phyloP scores from a whole-genome alignment of 1,140 invertebrate genomes.

The Ectropis grisescens region DNA sequence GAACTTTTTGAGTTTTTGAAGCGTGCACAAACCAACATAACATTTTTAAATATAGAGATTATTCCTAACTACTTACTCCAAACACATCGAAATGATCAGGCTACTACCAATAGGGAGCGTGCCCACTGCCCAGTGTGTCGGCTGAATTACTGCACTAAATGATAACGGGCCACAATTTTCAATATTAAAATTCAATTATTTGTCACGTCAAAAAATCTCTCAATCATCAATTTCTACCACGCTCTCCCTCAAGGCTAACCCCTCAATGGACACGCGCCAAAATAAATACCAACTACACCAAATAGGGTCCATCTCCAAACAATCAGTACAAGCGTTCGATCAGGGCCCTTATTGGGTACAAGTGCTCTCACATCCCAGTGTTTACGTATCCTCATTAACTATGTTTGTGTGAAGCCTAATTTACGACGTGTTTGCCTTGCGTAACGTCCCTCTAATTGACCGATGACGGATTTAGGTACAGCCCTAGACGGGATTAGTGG shows the following conservation, averaged over 20 bases:
- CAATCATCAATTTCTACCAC: too few species aligned
- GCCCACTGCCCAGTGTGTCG: too few species aligned
- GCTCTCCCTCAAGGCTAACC: not conserved
- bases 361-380: conserved; percentile 33
- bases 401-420: conserved; percentile 54
- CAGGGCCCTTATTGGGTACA: conserved; percentile 23
- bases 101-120: too few species aligned
- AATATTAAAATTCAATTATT: too few species aligned
- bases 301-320: conserved; percentile 33
- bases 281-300: too few species aligned
- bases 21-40: too few species aligned
- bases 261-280: not conserved
- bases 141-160: too few species aligned
- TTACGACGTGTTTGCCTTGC: conserved; percentile 55
- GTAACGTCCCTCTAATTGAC: conserved; percentile 47
- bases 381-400: conserved; percentile 54
- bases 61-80: not conserved
- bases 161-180: too few species aligned
- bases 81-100: not conserved
- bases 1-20: too few species aligned
- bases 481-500: too few species aligned
- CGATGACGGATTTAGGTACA: conserved; percentile 23
- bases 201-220: too few species aligned
- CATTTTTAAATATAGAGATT: too few species aligned
- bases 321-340: conserved; percentile 30